Evolutionary conservation across 2,888 invertebrate genomes (phyloP), one percentile per base, ranked within the genome.

Genomic region (Ernsta delagoae): DNA sequence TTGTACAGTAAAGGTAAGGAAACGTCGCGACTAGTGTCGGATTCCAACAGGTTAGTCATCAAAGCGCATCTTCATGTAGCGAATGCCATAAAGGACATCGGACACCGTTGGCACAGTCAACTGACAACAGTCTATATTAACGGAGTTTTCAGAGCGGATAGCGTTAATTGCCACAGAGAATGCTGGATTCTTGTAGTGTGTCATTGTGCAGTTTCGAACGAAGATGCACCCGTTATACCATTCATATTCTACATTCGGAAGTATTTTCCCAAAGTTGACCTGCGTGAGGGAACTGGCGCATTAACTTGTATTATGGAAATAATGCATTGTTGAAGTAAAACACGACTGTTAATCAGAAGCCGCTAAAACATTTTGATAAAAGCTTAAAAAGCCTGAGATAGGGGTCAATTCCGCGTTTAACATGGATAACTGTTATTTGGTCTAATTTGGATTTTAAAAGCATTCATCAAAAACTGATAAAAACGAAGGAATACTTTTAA

Each of bases 61-160:
- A 73, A 73, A 71, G 72, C 73, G 73, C 75, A 75, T 74, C 74
- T 74, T 72, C 70, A 68, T 71, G 71, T 70, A 71, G 60, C 71
- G 57, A 53, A 63, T 54, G 60, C 59, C 72, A 76, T 75, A 80
- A 80, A 79, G 75, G 81, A 80, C 75, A 83, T 70, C 75, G 71
- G 78, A 81, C 76, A 81, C 80, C 75, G 71, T 61, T 74, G 74
- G 70, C 76, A 67, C 54, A 74, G 72, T 71, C 73, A 71, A 72
- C 75, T 73, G 72, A 75, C 73, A 70, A 73, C 74, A 61, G 73
- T 70, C 50, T 59, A 70, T 65, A 71, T 75, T 71, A 72, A 69
- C 70, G 11, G 66, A 70, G 67, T 78, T 75, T 78, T 76, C 75
- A 73, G 78, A 79, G 77, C 79, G 73, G 74, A 71, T 72, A 75